A percentile compares a stretch with the other conserved stretches of the same genome.
These are phyloP conservation scores for Volucella zonaria DNA, from an alignment of 2,888 invertebrate genomes.

Conservation along the genomic window DNA sequence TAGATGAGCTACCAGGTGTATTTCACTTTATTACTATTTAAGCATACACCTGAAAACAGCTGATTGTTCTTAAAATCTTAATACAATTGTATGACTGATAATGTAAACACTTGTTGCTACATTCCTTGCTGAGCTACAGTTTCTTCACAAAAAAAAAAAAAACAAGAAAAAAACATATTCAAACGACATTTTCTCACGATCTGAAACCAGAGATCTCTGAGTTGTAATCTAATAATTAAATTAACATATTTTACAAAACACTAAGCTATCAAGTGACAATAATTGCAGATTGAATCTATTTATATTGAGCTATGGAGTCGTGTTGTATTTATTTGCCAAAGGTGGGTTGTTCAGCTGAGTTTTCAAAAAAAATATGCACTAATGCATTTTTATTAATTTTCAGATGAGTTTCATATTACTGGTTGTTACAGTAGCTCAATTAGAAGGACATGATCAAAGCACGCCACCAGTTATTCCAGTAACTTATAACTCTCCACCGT, in stretches of 20 bases:
- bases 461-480: too few relatives aligned
- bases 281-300: not conserved
- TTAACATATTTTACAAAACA: not conserved
- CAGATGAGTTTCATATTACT: constrained; percentile 42
- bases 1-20: too few relatives aligned
- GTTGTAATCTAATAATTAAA: not conserved
- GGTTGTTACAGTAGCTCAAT: not conserved
- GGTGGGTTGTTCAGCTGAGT: constrained; percentile 16
- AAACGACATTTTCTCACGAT: constrained; percentile 27
- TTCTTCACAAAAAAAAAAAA: too few relatives aligned
- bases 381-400: not conserved
- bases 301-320: too few relatives aligned
- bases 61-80: too few relatives aligned
- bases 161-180: too few relatives aligned
- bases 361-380: not conserved
- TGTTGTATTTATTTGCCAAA: not conserved
- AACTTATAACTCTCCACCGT: too few relatives aligned
- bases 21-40: too few relatives aligned
- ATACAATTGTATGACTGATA: too few relatives aligned
- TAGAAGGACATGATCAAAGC: constrained; percentile 7
- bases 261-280: too few relatives aligned
- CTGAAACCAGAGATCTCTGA: not conserved
- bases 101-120: too few relatives aligned
- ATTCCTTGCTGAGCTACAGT: not conserved
- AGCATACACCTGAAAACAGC: too few relatives aligned